Conservation (phyloP, 1,140 invertebrate genomes). For the Pogonomyrmex barbatus region DNA sequence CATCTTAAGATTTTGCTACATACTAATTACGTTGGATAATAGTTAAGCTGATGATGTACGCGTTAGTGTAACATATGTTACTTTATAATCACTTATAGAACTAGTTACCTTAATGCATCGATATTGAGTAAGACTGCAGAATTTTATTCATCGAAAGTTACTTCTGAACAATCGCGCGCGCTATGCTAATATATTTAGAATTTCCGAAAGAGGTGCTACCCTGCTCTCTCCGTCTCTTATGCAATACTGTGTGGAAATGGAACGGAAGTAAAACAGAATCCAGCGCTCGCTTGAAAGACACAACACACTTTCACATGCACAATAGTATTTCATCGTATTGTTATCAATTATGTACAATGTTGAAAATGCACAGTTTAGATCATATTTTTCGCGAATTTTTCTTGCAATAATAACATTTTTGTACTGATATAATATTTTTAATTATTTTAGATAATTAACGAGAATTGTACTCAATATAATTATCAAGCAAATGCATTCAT, state of each 20-base stretch:
- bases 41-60: neutral
- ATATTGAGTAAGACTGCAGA: constrained; percentile 38
- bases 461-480: neutral
- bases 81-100: constrained; percentile 23
- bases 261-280: constrained; percentile 56
- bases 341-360: constrained; percentile 65
- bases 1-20: neutral
- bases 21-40: constrained; percentile 30
- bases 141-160: constrained; percentile 49
- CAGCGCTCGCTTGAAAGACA: constrained; percentile 26
- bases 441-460: constrained; percentile 1
- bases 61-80: neutral
- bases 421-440: neutral
- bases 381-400: neutral
- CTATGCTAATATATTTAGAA: constrained; percentile 43
- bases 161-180: constrained; percentile 2
- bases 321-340: constrained; percentile 61
- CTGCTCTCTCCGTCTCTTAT: neutral
- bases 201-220: constrained; percentile 27
- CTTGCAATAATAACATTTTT: neutral
- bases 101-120: neutral
- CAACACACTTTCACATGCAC: constrained; percentile 38
- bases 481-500: neutral
- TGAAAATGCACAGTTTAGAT: constrained; percentile 4
- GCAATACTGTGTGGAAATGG: constrained; percentile 38